Evolutionary conservation across 2,113 vertebrate genomes (phyloP).

Genomic region (Rhineura floridana): DNA sequence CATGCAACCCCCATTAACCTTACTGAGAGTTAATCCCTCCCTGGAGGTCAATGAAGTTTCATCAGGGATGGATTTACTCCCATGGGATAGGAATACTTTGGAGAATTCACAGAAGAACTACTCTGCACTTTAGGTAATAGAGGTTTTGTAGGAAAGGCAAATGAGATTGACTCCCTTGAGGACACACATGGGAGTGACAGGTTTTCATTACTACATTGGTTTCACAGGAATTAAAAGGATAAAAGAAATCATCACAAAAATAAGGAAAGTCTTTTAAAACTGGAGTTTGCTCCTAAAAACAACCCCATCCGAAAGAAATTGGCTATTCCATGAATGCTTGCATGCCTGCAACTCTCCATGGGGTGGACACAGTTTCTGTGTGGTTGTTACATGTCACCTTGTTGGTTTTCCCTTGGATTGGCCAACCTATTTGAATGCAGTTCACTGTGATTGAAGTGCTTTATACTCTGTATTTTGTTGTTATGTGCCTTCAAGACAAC

Average conservation of each 20-base stretch:
- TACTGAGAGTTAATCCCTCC: constrained; percentile 28
- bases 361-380: not conserved
- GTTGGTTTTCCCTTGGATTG: not conserved
- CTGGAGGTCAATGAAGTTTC: constrained; percentile 11
- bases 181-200: not conserved
- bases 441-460: not conserved
- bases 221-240: constrained; percentile 21
- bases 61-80: constrained; percentile 23
- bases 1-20: constrained; percentile 1
- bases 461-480: too few relatives aligned
- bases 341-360: not conserved
- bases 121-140: constrained; percentile 1
- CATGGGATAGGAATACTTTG: constrained; percentile 18
- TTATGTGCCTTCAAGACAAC: too few relatives aligned
- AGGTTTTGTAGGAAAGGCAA: constrained; percentile 25
- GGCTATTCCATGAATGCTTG: not conserved
- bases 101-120: constrained; percentile 23
- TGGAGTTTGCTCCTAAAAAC: not conserved
- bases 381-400: not conserved
- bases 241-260: constrained; percentile 38
- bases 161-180: constrained; percentile 18
- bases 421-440: not conserved
- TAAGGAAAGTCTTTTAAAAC: constrained; percentile 28
- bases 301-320: constrained; percentile 22
- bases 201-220: constrained; percentile 37